Percentiles rank a stretch among this genome's conserved stretches.
Evolutionary conservation across 2,113 vertebrate genomes (phyloP).

Genomic region (Oncorhynchus gorbuscha): DNA sequence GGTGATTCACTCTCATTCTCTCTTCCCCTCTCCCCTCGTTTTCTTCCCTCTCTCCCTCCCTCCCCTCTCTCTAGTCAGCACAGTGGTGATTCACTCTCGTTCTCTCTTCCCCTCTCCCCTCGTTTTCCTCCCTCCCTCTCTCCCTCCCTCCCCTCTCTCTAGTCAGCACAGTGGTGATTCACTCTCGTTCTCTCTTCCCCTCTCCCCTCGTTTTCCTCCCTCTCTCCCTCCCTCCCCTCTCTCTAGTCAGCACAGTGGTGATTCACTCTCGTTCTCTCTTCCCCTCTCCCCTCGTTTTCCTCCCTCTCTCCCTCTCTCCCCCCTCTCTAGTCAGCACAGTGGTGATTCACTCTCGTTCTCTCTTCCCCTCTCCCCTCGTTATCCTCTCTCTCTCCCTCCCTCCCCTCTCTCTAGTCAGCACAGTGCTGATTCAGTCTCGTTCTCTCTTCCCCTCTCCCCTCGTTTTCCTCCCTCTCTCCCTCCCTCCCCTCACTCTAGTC

Average conservation of each 20-base stretch:
- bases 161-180: conserved; percentile 31
- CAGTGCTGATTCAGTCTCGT: conserved; percentile 35
- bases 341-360: conserved; percentile 40
- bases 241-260: conserved; percentile 18
- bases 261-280: conserved; percentile 34
- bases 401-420: conserved; percentile 8
- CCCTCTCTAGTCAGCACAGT: not conserved
- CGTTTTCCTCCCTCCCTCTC: conserved; percentile 6
- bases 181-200: conserved; percentile 18
- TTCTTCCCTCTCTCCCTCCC: conserved; percentile 23
- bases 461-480: conserved; percentile 20
- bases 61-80: conserved; percentile 8
- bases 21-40: not conserved
- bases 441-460: conserved; percentile 8
- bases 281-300: not conserved
- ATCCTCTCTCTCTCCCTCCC: conserved; percentile 23
- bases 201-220: not conserved
- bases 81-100: conserved; percentile 35
- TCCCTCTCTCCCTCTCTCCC: conserved; percentile 26
- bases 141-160: conserved; percentile 18
- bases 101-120: conserved; percentile 8
- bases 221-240: conserved; percentile 28
- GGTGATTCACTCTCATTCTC: conserved; percentile 40
- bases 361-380: not conserved
- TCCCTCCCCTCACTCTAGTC: conserved; percentile 8